Evolutionary conservation across 2,888 invertebrate genomes (phyloP).

Genomic region (Parasteatoda lunata): DNA sequence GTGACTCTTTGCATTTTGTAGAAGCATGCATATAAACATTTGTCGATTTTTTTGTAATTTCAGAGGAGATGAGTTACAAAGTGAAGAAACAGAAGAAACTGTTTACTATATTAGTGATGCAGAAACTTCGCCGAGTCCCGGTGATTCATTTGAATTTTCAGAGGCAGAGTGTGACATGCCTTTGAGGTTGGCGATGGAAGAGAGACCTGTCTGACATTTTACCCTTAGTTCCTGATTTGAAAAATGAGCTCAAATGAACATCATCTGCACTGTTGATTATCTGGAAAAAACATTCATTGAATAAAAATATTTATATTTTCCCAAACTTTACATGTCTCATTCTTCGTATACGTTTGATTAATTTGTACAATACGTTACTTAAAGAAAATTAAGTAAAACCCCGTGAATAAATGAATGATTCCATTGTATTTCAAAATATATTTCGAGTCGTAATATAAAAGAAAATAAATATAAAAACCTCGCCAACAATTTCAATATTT

Average conservation of each 20-base stretch:
- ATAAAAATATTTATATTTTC: constrained; percentile 52
- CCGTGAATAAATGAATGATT: no score
- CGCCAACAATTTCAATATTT: no score
- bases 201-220: constrained; percentile 57
- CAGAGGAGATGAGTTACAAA: constrained; percentile 37
- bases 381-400: no score
- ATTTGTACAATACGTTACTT: no score
- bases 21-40: no score
- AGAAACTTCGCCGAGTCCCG: constrained; percentile 57
- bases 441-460: no score
- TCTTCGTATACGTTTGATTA: no score
- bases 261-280: constrained; percentile 57
- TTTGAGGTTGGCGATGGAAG: constrained; percentile 59
- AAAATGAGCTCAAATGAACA: background rate
- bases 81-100: constrained; percentile 38
- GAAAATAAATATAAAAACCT: no score
- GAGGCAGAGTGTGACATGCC: constrained; percentile 68
- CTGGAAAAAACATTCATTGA: constrained; percentile 44
- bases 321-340: background rate
- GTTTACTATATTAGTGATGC: constrained; percentile 63
- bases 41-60: background rate
- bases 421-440: no score
- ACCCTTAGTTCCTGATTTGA: background rate
- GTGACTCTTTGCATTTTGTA: no score
- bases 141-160: constrained; percentile 62